Evolutionary conservation across 1,140 invertebrate genomes (phyloP).

Genomic region (Drosophila malerkotliana): DNA sequence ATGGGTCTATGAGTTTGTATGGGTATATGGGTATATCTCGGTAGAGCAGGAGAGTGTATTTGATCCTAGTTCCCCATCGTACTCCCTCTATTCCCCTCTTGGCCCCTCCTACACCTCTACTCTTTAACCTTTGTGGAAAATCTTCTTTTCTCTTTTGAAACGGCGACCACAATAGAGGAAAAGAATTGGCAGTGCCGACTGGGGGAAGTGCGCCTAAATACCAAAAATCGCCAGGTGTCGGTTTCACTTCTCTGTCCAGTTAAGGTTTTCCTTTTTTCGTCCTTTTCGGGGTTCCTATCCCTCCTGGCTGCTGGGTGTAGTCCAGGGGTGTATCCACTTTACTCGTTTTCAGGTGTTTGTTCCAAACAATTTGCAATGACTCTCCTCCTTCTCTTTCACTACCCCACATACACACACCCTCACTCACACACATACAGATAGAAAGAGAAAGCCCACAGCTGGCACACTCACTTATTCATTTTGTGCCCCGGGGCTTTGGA

Average conservation of each 20-base stretch:
- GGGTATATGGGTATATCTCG: background rate
- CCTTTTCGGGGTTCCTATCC: background rate
- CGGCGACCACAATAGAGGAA: constrained; percentile 31
- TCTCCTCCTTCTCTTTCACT: background rate
- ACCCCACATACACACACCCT: background rate
- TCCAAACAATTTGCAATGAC: constrained; percentile 54
- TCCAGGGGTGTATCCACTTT: background rate
- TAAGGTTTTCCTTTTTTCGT: background rate
- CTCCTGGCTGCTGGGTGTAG: background rate
- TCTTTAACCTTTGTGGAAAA: background rate
- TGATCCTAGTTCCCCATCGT: background rate
- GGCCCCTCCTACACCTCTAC: background rate
- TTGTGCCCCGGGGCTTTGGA: constrained; percentile 1
- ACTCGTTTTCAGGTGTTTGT: constrained; percentile 25
- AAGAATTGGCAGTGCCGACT: background rate
- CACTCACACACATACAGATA: background rate
- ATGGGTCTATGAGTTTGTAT: background rate
- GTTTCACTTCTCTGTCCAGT: constrained; percentile 16
- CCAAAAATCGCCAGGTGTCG: constrained; percentile 46
- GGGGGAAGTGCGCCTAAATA: constrained; percentile 25
- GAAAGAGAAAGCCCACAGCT: constrained; percentile 1
- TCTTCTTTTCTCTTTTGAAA: background rate
- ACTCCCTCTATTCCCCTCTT: background rate
- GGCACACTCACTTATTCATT: constrained; percentile 54
- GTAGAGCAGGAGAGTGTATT: background rate